Conservation (phyloP, 2,888 invertebrate genomes). For the Spilosoma lubricipeda region DNA sequence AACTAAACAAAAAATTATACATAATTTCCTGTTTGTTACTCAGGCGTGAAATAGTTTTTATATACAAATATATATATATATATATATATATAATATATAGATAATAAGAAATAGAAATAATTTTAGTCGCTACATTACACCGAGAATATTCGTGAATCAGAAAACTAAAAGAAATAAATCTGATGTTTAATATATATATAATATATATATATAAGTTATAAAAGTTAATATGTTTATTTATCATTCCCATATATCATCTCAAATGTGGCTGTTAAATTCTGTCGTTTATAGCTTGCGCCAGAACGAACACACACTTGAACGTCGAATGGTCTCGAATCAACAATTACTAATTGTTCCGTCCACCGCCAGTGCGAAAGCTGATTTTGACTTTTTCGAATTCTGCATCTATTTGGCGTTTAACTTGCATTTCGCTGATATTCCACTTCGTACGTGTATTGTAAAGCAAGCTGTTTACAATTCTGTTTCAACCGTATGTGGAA, state of each 20-base stretch:
- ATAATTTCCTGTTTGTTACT: too few relatives aligned
- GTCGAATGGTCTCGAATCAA: slow-evolving; percentile 20
- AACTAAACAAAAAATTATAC: too few relatives aligned
- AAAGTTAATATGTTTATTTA: too few relatives aligned
- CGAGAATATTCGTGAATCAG: too few relatives aligned
- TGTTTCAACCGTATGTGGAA: background rate
- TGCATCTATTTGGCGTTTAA: slow-evolving; percentile 12
- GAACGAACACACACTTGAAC: slow-evolving; percentile 12
- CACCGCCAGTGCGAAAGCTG: slow-evolving; percentile 29
- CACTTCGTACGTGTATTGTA: background rate
- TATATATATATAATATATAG: too few relatives aligned
- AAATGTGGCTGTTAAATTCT: background rate
- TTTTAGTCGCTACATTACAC: too few relatives aligned
- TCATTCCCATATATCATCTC: background rate
- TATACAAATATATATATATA: too few relatives aligned
- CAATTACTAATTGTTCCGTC: slow-evolving; percentile 39
- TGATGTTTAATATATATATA: too few relatives aligned
- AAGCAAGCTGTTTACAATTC: background rate
- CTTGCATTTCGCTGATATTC: slow-evolving; percentile 4
- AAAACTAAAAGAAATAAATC: too few relatives aligned
- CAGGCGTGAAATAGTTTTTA: too few relatives aligned
- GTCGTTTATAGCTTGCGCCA: slow-evolving; percentile 17
- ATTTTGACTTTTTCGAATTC: slow-evolving; percentile 15
- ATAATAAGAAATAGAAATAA: too few relatives aligned
- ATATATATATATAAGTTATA: too few relatives aligned